Base-by-base conservation (phyloP, 2,888 invertebrate genomes). In the Drosophila leonis region DNA sequence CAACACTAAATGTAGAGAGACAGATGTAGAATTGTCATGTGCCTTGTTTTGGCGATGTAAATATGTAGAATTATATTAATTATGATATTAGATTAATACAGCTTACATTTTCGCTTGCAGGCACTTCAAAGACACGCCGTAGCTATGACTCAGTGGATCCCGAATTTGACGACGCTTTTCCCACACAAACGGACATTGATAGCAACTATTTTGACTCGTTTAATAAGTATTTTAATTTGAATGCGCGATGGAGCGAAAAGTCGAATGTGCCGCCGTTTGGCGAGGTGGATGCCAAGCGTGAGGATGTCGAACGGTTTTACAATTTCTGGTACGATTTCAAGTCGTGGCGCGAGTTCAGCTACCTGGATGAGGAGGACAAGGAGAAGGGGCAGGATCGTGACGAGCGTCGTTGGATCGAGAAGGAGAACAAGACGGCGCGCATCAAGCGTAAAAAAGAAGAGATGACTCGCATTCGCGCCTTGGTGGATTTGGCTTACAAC, bases 331-430 rank as follows among this genome's bases (percentile, higher is more conserved):
- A 97, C 93, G 96, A 98, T 89, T 99, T 99, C 93, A 98, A 98
- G 81, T 99, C 99, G 0, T 99, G 99, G 99, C 95, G 99, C 73
- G 99, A 99, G 92, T 99, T 97, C 93, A 99, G 99, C 2, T 99
- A 99, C 92, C 94, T 98, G 81, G 99, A 99, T 92, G 99, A 99
- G 93, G 99, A 99, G 92, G 99, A 99, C 91, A 99, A 99, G 92
- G 98, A 99, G 91, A 98, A 97, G 90, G 99, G 99, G 1, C 98
- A 98, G 92, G 98, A 97, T 93, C 95, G 99, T 2, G 99, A 99
- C 87, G 99, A 99, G 93, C 94, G 99, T 51, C 95, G 98, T 74
- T 99, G 98, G 97, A 99, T 99, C 91, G 99, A 99, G 91, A 99
- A 98, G 93, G 97, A 98, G 93, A 99, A 99, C 92, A 98, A 98